Conservation (phyloP, 2,888 invertebrate genomes). For the Erannis defoliaria region DNA sequence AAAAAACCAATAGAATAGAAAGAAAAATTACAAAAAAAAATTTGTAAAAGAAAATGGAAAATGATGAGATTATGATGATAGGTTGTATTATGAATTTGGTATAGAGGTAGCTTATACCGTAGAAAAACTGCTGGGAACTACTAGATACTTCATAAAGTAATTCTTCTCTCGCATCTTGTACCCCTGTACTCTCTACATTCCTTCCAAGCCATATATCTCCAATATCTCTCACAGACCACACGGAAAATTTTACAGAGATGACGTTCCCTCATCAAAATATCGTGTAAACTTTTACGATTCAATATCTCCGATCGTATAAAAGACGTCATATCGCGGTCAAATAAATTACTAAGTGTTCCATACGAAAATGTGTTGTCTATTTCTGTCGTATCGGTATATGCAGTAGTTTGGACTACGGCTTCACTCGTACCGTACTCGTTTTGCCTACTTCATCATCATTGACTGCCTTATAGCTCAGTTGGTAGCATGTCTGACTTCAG, state of each 20-base stretch:
- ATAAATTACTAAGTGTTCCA: constrained; percentile 54
- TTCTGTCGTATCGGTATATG: constrained; percentile 36
- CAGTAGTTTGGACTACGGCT: constrained; percentile 2
- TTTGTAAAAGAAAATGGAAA: not conserved
- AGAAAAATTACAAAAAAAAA: no score
- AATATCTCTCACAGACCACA: constrained; percentile 19
- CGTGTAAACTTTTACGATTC: constrained; percentile 50
- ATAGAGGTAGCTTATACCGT: no score
- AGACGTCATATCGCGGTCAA: constrained; percentile 52
- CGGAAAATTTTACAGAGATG: constrained; percentile 41
- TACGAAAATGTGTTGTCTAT: constrained; percentile 43
- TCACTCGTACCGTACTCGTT: not conserved
- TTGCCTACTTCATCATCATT: no score
- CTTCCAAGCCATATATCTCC: not conserved
- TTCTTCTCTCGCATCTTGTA: not conserved
- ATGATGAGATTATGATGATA: no score
- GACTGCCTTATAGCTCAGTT: no score
- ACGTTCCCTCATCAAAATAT: constrained; percentile 49
- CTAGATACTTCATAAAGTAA: not conserved
- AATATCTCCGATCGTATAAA: constrained; percentile 49
- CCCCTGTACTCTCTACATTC: no score
- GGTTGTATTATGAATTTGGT: no score
- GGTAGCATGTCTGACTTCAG: no score
- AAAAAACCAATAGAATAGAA: no score
- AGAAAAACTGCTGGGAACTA: no score